Evolutionary conservation across 2,113 vertebrate genomes (phyloP), one percentile per base, ranked within the genome.

Genomic region (Archilochus colubris): DNA sequence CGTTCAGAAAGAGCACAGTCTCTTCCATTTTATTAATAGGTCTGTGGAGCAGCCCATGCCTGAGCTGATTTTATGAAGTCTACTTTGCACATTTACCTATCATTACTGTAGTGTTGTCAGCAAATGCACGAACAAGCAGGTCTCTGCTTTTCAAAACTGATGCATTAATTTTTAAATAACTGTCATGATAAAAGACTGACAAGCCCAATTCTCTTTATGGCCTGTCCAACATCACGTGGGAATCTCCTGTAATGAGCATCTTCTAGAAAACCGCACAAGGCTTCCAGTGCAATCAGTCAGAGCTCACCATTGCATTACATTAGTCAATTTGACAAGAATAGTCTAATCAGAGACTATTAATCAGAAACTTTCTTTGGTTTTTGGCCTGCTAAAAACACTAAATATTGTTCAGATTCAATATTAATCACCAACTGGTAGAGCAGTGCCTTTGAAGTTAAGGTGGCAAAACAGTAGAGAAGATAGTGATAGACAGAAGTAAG

Each of bases 241-340:
- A 84, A 96, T 90, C 89, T 88, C 96, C 91, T 36, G 73, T 97
- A 97, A 97, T 96, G 96, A 97, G 97, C 95, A 84, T 75, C 95
- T 96, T 93, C 95, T 68, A 86, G 82, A 82, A 50, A 96, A 89
- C 68, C 28, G 57, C 96, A 93, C 97, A 95, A 86, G 95, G 90
- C 88, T 96, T 89, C 94, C 97, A 78, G 79, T 12, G 83, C 89
- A 91, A 96, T 97, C 96, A 94, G 51, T 3, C 43, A 16, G 92
- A 72, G 91, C 96, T 94, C 70, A 15, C 92, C 96, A 63, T 15
- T 85, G 96, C 96, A 97, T 96, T 54, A 74, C 94, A 93, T 97
- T 95, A 97, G 94, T 91, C 97, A 97, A 96, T 97, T 95, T 97
- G 97, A 97, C 97, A 97, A 88, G 91, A 90, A 81, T 4, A 88